Evolutionary conservation across 2,797 vertebrate species (phyloP).

Genomic region (Lagorchestes hirsutus): DNA sequence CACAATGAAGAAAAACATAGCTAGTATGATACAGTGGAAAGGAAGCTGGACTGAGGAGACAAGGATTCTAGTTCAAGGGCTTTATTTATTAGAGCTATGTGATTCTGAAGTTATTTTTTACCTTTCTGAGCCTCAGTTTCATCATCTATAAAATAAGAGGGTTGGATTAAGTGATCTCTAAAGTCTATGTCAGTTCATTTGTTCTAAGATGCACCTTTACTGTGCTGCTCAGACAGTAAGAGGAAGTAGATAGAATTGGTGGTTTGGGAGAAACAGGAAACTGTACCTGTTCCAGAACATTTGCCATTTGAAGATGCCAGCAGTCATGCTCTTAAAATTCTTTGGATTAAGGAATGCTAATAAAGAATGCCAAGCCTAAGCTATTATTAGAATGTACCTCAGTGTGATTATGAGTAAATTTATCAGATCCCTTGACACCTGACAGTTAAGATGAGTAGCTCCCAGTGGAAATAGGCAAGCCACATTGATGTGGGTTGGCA

Average conservation of each 20-base stretch:
- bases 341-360: not conserved
- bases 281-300: not conserved
- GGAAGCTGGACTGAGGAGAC: not conserved
- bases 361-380: not conserved
- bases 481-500: not conserved
- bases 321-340: not conserved
- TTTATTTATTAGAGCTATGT: conserved; percentile 21
- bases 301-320: not conserved
- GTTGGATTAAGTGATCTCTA: not conserved
- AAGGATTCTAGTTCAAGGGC: not conserved
- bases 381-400: not conserved
- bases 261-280: not conserved
- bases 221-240: not conserved
- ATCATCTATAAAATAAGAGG: conserved; percentile 34
- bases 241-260: not conserved
- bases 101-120: conserved; percentile 21
- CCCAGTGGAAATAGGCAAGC: not conserved
- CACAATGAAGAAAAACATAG: conserved; percentile 38
- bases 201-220: not conserved
- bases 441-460: not conserved
- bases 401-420: not conserved
- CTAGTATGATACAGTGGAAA: not conserved
- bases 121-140: conserved; percentile 31
- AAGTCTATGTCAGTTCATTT: not conserved
- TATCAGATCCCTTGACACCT: not conserved